Evolutionary conservation across 1,140 invertebrate species (phyloP).

Genomic region (Phymorhynchus buccinoides): DNA sequence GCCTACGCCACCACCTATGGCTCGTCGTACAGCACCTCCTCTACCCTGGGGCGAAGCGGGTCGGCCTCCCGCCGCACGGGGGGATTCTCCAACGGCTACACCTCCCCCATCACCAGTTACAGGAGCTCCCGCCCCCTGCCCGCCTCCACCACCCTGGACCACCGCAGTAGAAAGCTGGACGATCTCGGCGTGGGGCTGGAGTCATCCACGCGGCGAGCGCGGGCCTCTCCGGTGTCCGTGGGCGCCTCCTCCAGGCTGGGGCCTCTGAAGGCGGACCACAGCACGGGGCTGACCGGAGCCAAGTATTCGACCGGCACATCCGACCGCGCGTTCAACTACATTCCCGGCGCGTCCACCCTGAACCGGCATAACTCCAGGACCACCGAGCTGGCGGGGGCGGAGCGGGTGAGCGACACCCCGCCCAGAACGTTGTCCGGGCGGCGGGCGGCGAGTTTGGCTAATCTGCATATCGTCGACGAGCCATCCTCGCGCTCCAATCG

Average conservation of each 20-base stretch:
- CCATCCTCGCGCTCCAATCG: background rate
- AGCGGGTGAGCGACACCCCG: slow-evolving; percentile 1
- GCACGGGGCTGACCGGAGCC: slow-evolving; percentile 33
- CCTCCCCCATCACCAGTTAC: background rate
- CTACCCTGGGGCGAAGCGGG: background rate
- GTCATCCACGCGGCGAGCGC: background rate
- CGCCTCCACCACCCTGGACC: slow-evolving; percentile 59
- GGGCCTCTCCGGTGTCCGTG: slow-evolving; percentile 22
- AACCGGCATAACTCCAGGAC: slow-evolving; percentile 36
- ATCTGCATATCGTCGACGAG: slow-evolving; percentile 11
- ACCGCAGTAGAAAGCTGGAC: slow-evolving; percentile 52
- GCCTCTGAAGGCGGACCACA: slow-evolving; percentile 62
- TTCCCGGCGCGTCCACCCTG: background rate
- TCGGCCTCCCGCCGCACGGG: slow-evolving; percentile 18
- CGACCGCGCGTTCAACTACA: background rate
- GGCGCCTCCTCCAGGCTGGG: slow-evolving; percentile 28
- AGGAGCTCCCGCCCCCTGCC: slow-evolving; percentile 49
- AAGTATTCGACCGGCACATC: background rate
- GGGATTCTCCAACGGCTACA: slow-evolving; percentile 19
- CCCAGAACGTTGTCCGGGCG: slow-evolving; percentile 37
- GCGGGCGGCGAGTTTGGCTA: slow-evolving; percentile 37
- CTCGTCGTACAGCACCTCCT: slow-evolving; percentile 19
- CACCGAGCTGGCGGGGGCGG: too few species aligned
- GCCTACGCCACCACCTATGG: slow-evolving; percentile 29
- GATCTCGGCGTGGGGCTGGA: slow-evolving; percentile 13